phyloP scores from a whole-genome alignment of 2,888 invertebrate species.

The Torymus aiolomorphi region DNA sequence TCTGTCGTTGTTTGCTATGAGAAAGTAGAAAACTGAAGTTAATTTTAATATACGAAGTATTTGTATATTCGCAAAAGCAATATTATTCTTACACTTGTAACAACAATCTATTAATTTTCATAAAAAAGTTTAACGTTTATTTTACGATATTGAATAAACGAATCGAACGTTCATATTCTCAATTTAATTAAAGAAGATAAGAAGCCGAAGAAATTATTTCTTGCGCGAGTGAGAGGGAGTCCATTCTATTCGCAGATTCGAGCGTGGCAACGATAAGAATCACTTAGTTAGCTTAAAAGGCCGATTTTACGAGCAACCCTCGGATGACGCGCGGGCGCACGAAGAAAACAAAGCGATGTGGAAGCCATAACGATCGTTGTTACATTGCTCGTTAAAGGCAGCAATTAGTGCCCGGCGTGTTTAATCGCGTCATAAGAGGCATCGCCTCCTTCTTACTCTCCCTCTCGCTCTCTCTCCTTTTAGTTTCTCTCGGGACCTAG shows the following conservation, averaged over 20 bases:
- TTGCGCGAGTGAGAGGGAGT: background rate
- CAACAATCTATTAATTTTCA: no score
- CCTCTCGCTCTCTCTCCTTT: background rate
- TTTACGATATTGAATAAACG: background rate
- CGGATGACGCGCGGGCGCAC: background rate
- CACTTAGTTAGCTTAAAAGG: slow-evolving; percentile 31
- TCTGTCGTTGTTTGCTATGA: no score
- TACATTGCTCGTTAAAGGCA: slow-evolving; percentile 36
- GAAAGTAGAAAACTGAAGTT: no score
- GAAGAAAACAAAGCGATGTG: slow-evolving; percentile 40
- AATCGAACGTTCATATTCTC: background rate
- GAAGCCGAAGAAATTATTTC: background rate
- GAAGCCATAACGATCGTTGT: slow-evolving; percentile 37
- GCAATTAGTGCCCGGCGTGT: slow-evolving; percentile 27
- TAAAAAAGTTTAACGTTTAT: no score
- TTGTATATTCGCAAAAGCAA: no score
- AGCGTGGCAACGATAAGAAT: slow-evolving; percentile 10
- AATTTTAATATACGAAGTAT: no score
- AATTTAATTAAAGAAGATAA: background rate
- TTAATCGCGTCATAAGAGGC: slow-evolving; percentile 30
- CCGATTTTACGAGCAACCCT: slow-evolving; percentile 26
- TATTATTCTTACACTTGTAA: no score
- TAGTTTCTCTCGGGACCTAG: background rate
- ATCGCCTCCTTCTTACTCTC: background rate
- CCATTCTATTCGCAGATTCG: background rate